A percentile compares a stretch with the other conserved stretches of the same genome.
phyloP scores from a whole-genome alignment of 2,888 invertebrate genomes.

The Drosophila gaucha region DNA sequence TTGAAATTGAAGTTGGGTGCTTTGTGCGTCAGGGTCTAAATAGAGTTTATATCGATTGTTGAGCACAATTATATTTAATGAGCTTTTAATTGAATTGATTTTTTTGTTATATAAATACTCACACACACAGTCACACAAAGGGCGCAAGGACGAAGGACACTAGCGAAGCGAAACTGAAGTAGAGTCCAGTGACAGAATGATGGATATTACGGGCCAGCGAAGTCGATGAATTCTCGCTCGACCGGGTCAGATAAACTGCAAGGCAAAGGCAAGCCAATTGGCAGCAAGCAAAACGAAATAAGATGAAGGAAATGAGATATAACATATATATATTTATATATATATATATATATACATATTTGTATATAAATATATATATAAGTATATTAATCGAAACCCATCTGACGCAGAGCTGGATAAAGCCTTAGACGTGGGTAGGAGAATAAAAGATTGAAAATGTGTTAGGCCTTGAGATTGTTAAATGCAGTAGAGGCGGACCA shows the following conservation, averaged over 20 bases:
- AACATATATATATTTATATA: background rate
- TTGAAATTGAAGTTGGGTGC: slow-evolving; percentile 15
- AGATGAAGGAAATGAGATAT: slow-evolving; percentile 20
- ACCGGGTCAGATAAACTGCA: slow-evolving; percentile 40
- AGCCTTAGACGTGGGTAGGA: background rate
- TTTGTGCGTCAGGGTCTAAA: slow-evolving; percentile 41
- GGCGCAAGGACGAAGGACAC: slow-evolving; percentile 5
- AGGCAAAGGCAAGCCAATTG: slow-evolving; percentile 20
- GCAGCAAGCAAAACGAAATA: slow-evolving; percentile 9
- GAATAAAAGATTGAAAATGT: slow-evolving; percentile 21
- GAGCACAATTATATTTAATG: slow-evolving; percentile 68
- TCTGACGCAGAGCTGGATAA: slow-evolving; percentile 13
- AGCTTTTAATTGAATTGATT: slow-evolving; percentile 76
- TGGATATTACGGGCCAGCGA: slow-evolving; percentile 40
- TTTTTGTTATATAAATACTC: slow-evolving; percentile 43
- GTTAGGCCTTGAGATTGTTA: slow-evolving; percentile 20
- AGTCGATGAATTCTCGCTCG: slow-evolving; percentile 37
- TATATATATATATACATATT: background rate
- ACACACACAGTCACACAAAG: slow-evolving; percentile 8
- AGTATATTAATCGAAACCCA: slow-evolving; percentile 24
- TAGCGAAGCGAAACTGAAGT: slow-evolving; percentile 14
- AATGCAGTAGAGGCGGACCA: slow-evolving; percentile 4
- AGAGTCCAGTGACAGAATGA: slow-evolving; percentile 47
- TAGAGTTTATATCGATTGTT: slow-evolving; percentile 65
- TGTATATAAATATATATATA: slow-evolving; percentile 6